Percentiles rank a stretch among this genome's conserved stretches.
These are phyloP conservation scores for Pipistrellus kuhlii DNA, from an alignment of 2,797 vertebrate genomes.

Conservation along the genomic window DNA sequence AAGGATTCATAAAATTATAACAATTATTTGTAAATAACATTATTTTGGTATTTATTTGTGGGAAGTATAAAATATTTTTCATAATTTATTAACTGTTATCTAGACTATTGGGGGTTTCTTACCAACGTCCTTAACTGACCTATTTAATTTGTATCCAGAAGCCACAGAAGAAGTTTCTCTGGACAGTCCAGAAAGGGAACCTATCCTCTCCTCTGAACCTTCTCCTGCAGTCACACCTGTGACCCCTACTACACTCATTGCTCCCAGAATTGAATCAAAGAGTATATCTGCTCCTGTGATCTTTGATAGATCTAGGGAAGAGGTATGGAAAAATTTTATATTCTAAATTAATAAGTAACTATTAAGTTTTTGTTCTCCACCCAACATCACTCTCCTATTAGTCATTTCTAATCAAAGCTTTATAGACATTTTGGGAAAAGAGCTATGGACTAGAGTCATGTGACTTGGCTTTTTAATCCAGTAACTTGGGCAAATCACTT, in stretches of 20 bases:
- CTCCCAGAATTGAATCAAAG: slow-evolving; percentile 91
- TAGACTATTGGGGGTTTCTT: background rate
- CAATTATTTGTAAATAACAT: slow-evolving; percentile 25
- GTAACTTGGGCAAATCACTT: background rate
- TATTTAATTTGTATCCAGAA: slow-evolving; percentile 88
- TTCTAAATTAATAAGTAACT: slow-evolving; percentile 61
- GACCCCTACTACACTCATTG: slow-evolving; percentile 92
- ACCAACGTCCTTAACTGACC: slow-evolving; percentile 65
- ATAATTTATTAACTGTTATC: slow-evolving; percentile 24
- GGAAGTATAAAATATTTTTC: slow-evolving; percentile 34
- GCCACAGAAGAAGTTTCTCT: slow-evolving; percentile 97
- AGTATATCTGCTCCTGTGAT: slow-evolving; percentile 89
- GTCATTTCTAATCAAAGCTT: slow-evolving; percentile 46
- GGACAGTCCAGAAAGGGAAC: slow-evolving; percentile 96
- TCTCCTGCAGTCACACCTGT: slow-evolving; percentile 96
- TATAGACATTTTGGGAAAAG: slow-evolving; percentile 28
- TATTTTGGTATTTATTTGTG: slow-evolving; percentile 54
- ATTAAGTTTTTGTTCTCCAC: background rate
- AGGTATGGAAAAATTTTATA: slow-evolving; percentile 88
- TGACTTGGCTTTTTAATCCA: background rate
- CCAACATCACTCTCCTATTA: background rate
- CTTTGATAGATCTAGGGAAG: slow-evolving; percentile 94
- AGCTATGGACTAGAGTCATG: background rate
- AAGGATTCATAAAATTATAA: slow-evolving; percentile 53
- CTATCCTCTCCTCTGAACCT: slow-evolving; percentile 94